Evolutionary conservation across 2,797 vertebrate species (phyloP).

Genomic region (Rhinoraja longicauda): DNA sequence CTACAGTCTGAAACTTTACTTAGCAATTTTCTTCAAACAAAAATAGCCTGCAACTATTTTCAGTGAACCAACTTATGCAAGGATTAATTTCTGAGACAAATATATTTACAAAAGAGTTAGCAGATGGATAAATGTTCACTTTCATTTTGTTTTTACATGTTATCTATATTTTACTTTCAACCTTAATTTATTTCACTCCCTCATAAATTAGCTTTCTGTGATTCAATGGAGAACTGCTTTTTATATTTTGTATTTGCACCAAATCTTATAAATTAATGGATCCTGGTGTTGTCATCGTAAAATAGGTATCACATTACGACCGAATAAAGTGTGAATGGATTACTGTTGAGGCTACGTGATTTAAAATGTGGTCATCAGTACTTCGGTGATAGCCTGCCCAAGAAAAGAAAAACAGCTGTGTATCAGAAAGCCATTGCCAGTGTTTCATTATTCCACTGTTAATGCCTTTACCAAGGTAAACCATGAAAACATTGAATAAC

Average conservation of each 20-base stretch:
- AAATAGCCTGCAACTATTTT: constrained; percentile 18
- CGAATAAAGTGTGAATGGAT: not conserved
- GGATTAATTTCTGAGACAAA: constrained; percentile 10
- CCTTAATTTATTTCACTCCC: not conserved
- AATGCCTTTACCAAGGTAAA: constrained; percentile 18
- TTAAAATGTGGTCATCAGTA: not conserved
- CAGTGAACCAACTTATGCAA: not conserved
- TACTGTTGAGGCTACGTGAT: not conserved
- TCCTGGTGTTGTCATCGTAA: constrained; percentile 7
- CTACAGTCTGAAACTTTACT: not conserved
- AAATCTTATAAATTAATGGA: constrained; percentile 25
- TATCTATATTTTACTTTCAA: not conserved
- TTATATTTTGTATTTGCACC: constrained; percentile 1
- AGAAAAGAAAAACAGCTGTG: not conserved
- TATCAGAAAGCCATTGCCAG: not conserved
- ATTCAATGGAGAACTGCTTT: constrained; percentile 4
- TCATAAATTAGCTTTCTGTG: not conserved
- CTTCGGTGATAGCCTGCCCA: not conserved
- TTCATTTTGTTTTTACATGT: not conserved
- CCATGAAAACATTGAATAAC: not conserved
- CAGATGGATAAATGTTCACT: constrained; percentile 6
- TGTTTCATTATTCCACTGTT: constrained; percentile 33
- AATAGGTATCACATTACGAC: not conserved
- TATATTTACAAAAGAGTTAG: not conserved
- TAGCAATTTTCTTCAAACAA: not conserved